phyloP scores from a whole-genome alignment of 1,140 invertebrate species.

The Ceratina japonica region DNA sequence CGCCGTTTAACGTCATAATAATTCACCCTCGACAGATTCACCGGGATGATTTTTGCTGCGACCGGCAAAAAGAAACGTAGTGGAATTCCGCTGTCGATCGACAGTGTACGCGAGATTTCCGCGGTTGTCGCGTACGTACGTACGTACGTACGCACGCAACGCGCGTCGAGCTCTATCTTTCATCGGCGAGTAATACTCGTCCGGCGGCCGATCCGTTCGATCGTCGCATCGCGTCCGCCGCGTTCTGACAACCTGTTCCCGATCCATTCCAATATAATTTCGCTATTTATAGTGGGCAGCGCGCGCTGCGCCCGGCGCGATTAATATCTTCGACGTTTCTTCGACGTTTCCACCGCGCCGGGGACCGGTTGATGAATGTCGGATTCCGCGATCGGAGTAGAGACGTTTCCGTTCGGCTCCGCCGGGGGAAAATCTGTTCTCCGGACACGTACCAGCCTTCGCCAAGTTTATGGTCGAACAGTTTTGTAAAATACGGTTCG shows the following conservation, averaged over 20 bases:
- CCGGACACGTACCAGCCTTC: background rate
- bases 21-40: conserved; percentile 64
- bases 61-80: conserved; percentile 49
- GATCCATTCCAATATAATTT: conserved; percentile 70
- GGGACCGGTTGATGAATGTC: conserved; percentile 46
- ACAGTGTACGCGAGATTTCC: conserved; percentile 36
- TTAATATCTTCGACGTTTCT: conserved; percentile 68
- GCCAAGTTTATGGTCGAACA: background rate
- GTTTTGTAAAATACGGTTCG: conserved; percentile 10
- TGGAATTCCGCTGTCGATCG: conserved; percentile 47
- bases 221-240: conserved; percentile 56
- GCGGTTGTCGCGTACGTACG: conserved; percentile 40
- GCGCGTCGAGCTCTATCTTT: conserved; percentile 45
- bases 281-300: conserved; percentile 72
- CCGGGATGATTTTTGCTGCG: conserved; percentile 56
- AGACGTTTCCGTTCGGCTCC: conserved; percentile 49
- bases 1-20: conserved; percentile 67
- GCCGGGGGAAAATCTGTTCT: background rate
- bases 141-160: background rate
- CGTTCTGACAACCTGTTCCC: conserved; percentile 72
- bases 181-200: conserved; percentile 49
- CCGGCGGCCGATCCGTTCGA: conserved; percentile 50
- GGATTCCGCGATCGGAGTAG: conserved; percentile 39
- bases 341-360: conserved; percentile 34
- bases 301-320: conserved; percentile 54